These are phyloP conservation scores for Hippocampus comes DNA, from an alignment of 2,113 vertebrate genomes.

Conservation along the genomic window DNA sequence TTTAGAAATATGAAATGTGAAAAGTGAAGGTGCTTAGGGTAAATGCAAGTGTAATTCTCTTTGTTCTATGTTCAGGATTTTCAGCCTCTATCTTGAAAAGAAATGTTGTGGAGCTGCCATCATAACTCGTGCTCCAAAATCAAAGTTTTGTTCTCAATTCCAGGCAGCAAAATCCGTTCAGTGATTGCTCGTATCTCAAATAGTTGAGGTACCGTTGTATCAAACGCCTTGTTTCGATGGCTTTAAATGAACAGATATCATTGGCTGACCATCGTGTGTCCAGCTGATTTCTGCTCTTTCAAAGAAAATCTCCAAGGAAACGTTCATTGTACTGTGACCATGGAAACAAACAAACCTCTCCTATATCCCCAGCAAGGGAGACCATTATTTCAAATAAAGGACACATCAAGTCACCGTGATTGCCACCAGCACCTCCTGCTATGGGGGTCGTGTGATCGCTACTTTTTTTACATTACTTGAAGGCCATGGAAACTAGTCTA, in stretches of 20 bases:
- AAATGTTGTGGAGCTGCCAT: no score
- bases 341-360: conserved; percentile 28
- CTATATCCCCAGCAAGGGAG: neutral
- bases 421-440: conserved; percentile 15
- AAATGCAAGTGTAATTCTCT: neutral
- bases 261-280: conserved; percentile 27
- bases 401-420: neutral
- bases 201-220: neutral
- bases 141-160: no score
- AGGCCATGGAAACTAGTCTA: neutral
- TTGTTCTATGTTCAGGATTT: no score
- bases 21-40: neutral
- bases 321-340: conserved; percentile 35
- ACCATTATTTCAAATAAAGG: conserved; percentile 13
- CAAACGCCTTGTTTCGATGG: conserved; percentile 29
- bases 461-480: conserved; percentile 8
- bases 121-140: no score
- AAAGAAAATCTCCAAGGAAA: conserved; percentile 36
- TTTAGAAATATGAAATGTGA: neutral
- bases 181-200: neutral
- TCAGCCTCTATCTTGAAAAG: no score
- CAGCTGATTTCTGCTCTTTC: conserved; percentile 17
- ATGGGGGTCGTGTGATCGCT: conserved; percentile 11
- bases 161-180: neutral
- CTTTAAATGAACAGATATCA: conserved; percentile 27